Conservation (phyloP, 1,140 invertebrate species). For the Heliconius hewitsoni region DNA sequence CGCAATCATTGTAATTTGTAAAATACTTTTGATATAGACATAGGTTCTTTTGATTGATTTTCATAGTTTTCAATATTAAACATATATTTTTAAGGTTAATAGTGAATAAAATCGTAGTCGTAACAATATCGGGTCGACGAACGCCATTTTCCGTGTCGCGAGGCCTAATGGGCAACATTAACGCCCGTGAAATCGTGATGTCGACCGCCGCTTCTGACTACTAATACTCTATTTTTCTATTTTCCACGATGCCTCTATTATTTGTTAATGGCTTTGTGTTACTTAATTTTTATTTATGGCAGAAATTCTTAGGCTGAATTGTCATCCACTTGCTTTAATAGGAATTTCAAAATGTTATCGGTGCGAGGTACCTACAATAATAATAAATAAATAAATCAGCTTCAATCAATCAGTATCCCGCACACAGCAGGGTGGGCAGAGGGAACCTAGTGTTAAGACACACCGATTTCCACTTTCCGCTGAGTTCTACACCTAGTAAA, state of each 20-base stretch:
- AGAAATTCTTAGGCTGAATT: not conserved
- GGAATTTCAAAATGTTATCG: not conserved
- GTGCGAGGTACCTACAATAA: not conserved
- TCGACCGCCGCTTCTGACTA: conserved; percentile 52
- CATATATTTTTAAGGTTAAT: not conserved
- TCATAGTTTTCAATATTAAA: not conserved
- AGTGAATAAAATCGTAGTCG: conserved; percentile 37
- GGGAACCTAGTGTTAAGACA: too few relatives aligned
- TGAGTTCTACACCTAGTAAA: too few relatives aligned
- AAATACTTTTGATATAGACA: too few relatives aligned
- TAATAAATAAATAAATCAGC: too few relatives aligned
- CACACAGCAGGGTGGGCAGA: too few relatives aligned
- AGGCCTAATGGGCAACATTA: conserved; percentile 67
- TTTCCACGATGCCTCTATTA: conserved; percentile 28
- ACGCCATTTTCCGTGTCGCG: conserved; percentile 67
- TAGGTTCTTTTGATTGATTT: too few relatives aligned
- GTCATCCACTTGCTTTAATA: not conserved
- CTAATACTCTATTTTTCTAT: conserved; percentile 67
- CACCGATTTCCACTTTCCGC: too few relatives aligned
- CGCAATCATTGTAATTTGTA: too few relatives aligned
- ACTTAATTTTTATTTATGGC: not conserved
- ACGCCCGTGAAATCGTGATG: conserved; percentile 70
- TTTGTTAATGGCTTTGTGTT: conserved; percentile 1
- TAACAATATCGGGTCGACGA: conserved; percentile 52
- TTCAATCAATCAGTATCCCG: too few relatives aligned